These are phyloP conservation scores for Corythornis vintsioides DNA, from an alignment of 2,113 vertebrate species.

Conservation along the genomic window DNA sequence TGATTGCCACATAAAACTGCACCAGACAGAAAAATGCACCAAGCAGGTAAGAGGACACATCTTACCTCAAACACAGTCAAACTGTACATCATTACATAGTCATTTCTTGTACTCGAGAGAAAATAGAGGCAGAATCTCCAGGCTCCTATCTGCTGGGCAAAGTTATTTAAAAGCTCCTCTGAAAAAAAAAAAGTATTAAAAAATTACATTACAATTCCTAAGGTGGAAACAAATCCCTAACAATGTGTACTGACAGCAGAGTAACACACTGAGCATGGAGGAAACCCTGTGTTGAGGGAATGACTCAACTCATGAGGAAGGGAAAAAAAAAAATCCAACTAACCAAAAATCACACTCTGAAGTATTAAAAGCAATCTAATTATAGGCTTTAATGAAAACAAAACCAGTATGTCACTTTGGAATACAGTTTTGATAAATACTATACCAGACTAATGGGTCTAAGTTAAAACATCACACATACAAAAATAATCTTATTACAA, in stretches of 20 bases:
- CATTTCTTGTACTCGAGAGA: constrained; percentile 94
- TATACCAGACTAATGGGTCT: not conserved
- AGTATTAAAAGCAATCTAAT: not conserved
- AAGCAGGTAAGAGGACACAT: not conserved
- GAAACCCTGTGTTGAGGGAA: not conserved
- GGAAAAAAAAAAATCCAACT: not conserved
- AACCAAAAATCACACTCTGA: not conserved
- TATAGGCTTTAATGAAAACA: not conserved
- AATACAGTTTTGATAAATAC: not conserved
- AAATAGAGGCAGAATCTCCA: constrained; percentile 98
- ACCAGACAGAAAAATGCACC: not conserved
- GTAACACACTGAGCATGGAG: not conserved
- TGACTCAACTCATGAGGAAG: not conserved
- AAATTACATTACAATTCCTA: constrained; percentile 1
- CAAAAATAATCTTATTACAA: not conserved
- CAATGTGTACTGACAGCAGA: not conserved
- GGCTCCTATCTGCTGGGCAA: constrained; percentile 96
- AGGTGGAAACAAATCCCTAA: not conserved
- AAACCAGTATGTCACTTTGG: not conserved
- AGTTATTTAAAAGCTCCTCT: constrained; percentile 99
- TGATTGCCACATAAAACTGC: not conserved
- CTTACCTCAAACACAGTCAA: constrained; percentile 99
- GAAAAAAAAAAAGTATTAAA: constrained; percentile 16
- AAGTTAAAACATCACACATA: not conserved
- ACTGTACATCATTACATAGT: constrained; percentile 99